phyloP scores from a whole-genome alignment of 2,797 vertebrate species.

The Etheostoma perlongum region DNA sequence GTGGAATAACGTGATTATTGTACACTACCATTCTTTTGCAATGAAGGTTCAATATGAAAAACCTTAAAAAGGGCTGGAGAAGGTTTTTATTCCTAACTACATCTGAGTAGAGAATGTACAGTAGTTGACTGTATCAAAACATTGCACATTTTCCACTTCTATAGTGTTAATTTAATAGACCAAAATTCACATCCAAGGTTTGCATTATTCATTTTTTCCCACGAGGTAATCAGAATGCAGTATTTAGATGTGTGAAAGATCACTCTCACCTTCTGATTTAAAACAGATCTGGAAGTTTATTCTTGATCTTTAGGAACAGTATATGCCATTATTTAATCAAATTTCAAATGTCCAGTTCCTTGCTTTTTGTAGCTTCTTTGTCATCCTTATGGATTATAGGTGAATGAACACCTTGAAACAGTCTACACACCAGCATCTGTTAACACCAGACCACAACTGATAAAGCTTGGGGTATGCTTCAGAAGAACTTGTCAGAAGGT shows the following conservation, averaged over 20 bases:
- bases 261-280: not conserved
- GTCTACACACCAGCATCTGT: not conserved
- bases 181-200: not conserved
- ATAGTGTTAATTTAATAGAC: too few relatives aligned
- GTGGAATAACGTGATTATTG: not conserved
- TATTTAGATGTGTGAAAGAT: not conserved
- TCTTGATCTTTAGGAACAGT: not conserved
- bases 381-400: not conserved
- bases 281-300: not conserved
- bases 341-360: not conserved
- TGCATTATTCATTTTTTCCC: not conserved
- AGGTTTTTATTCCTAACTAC: not conserved
- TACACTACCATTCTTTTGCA: constrained; percentile 5
- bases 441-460: not conserved
- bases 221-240: not conserved
- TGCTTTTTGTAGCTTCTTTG: not conserved
- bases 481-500: not conserved
- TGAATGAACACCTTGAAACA: not conserved
- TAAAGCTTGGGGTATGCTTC: not conserved
- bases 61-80: not conserved
- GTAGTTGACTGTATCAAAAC: too few relatives aligned
- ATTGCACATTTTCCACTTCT: not conserved
- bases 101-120: not conserved
- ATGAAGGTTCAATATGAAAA: not conserved
- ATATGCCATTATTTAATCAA: not conserved